phyloP scores from a whole-genome alignment of 2,797 vertebrate species.

The Tympanoctomys barrerae region DNA sequence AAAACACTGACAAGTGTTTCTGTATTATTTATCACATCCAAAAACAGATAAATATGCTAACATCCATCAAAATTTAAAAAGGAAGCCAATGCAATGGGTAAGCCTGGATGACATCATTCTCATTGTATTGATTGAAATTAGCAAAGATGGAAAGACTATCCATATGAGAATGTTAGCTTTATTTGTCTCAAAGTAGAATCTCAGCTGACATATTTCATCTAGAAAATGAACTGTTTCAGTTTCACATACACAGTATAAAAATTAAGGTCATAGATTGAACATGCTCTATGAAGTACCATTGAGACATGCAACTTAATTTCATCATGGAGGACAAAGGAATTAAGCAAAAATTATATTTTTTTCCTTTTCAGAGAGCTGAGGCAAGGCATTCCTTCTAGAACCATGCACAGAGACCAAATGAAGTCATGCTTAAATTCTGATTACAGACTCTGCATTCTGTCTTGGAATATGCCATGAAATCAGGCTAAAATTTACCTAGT shows the following conservation, averaged over 20 bases:
- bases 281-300: neutral
- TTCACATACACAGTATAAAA: neutral
- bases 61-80: conserved; percentile 3
- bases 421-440: neutral
- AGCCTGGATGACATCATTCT: neutral
- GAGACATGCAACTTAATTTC: neutral
- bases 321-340: neutral
- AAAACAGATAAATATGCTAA: neutral
- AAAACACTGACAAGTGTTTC: neutral
- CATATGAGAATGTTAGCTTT: neutral
- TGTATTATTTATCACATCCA: neutral
- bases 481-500: neutral
- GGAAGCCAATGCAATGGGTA: neutral
- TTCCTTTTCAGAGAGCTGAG: neutral
- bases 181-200: neutral
- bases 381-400: neutral
- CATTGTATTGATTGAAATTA: neutral
- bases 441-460: neutral
- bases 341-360: neutral
- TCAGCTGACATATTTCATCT: neutral
- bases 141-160: neutral
- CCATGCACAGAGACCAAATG: neutral
- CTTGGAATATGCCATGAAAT: neutral
- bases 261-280: neutral
- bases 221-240: neutral